These are phyloP conservation scores for Nebria salina DNA, from an alignment of 2,888 invertebrate species.

Conservation along the genomic window DNA sequence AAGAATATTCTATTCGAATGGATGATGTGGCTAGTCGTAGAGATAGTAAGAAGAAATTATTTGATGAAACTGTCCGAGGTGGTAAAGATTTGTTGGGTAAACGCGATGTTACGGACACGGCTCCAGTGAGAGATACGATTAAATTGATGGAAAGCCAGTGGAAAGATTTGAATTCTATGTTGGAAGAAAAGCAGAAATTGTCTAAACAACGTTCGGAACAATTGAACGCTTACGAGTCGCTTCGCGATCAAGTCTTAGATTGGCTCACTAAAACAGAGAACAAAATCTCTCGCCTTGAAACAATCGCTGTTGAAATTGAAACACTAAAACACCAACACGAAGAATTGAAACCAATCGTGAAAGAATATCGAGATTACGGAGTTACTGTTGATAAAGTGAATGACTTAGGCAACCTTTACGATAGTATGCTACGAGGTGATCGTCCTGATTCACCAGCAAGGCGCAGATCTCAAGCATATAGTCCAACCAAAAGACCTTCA, in stretches of 20 bases:
- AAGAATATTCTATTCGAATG: conserved; percentile 71
- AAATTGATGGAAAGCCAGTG: conserved; percentile 87
- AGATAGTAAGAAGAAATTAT: conserved; percentile 68
- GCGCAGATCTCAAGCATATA: conserved; percentile 74
- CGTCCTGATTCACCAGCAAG: conserved; percentile 84
- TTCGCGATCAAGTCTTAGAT: conserved; percentile 82
- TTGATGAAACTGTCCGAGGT: conserved; percentile 81
- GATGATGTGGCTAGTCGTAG: conserved; percentile 61
- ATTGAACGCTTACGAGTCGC: conserved; percentile 83
- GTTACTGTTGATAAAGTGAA: conserved; percentile 89
- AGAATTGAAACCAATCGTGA: conserved; percentile 83
- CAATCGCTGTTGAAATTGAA: conserved; percentile 90
- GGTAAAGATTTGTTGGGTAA: conserved; percentile 84
- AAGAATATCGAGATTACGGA: conserved; percentile 89
- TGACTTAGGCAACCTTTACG: conserved; percentile 88
- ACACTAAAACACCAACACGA: conserved; percentile 84
- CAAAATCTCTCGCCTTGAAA: conserved; percentile 77
- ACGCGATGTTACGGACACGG: conserved; percentile 90
- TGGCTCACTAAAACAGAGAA: conserved; percentile 88
- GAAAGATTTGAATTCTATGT: conserved; percentile 83
- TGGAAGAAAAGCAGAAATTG: conserved; percentile 87
- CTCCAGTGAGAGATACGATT: conserved; percentile 82
- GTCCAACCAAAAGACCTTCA: conserved; percentile 81
- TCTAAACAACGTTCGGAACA: conserved; percentile 88
- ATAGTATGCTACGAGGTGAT: conserved; percentile 78